Conservation (phyloP, 2,113 vertebrate species). For the Seriola aureovittata region DNA sequence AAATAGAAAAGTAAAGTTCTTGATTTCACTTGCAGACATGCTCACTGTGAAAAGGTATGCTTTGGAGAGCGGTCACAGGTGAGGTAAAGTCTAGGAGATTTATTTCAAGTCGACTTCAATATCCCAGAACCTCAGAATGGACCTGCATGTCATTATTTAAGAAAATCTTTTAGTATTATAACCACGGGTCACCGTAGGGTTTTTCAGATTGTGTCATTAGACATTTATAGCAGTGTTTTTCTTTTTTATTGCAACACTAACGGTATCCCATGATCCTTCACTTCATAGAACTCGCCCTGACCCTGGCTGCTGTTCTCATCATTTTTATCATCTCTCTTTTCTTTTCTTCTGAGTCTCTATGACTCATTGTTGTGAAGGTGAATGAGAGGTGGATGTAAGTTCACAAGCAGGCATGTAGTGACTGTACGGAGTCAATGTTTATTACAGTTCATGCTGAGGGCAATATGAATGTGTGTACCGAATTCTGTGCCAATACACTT, state of each 20-base stretch:
- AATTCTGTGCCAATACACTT: background rate
- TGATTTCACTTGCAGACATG: background rate
- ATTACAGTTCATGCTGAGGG: background rate
- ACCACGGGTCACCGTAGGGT: no score
- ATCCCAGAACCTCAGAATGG: background rate
- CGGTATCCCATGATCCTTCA: background rate
- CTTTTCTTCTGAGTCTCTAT: background rate
- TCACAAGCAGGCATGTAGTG: background rate
- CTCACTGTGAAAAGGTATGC: no score
- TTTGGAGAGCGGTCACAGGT: background rate
- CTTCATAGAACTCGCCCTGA: background rate
- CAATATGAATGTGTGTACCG: background rate
- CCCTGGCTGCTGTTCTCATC: background rate
- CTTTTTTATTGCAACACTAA: background rate
- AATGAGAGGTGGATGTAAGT: background rate
- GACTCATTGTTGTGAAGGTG: background rate
- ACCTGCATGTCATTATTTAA: background rate
- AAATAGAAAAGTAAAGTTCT: background rate
- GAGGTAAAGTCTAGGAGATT: background rate
- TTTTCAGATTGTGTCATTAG: background rate
- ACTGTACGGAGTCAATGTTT: background rate
- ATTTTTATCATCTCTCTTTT: background rate
- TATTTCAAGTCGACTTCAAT: background rate
- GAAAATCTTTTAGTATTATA: no score
- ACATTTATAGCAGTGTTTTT: background rate